These are phyloP conservation scores for Dromius quadrimaculatus DNA, from an alignment of 2,888 invertebrate species.

Conservation along the genomic window DNA sequence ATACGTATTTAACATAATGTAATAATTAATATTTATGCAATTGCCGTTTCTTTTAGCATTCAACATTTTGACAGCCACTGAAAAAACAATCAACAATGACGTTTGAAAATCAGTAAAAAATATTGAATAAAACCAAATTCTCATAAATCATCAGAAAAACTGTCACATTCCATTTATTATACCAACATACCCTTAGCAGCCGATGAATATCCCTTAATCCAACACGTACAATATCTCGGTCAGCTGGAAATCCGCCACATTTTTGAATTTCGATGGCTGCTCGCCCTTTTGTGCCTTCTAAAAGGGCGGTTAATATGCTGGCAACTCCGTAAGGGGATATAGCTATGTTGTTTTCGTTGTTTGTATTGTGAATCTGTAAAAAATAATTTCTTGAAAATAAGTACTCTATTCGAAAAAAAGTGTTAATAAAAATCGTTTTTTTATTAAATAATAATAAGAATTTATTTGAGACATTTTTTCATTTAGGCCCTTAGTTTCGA, in stretches of 20 bases:
- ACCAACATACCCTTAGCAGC: constrained; percentile 78
- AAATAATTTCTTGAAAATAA: constrained; percentile 1
- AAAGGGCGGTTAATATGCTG: constrained; percentile 83
- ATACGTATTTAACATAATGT: not conserved
- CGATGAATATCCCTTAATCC: constrained; percentile 87
- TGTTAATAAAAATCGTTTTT: too few species aligned
- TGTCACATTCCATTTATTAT: constrained; percentile 1
- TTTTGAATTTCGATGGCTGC: constrained; percentile 80
- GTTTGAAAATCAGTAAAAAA: too few species aligned
- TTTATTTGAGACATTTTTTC: too few species aligned
- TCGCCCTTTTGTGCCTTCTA: constrained; percentile 82
- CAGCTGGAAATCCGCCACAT: constrained; percentile 78
- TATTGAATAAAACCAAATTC: not conserved
- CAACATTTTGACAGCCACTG: too few species aligned
- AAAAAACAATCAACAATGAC: too few species aligned
- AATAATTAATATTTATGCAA: not conserved
- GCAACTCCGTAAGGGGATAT: constrained; percentile 87
- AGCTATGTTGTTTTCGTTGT: constrained; percentile 84
- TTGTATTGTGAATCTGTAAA: constrained; percentile 75
- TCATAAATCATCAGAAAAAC: not conserved
- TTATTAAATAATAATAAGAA: too few species aligned
- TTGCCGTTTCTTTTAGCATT: too few species aligned
- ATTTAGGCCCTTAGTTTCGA: not conserved
- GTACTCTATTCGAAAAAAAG: too few species aligned
- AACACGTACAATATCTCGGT: constrained; percentile 79